These are phyloP conservation scores for Bostrychus sinensis DNA, from an alignment of 2,113 vertebrate species.

Conservation along the genomic window DNA sequence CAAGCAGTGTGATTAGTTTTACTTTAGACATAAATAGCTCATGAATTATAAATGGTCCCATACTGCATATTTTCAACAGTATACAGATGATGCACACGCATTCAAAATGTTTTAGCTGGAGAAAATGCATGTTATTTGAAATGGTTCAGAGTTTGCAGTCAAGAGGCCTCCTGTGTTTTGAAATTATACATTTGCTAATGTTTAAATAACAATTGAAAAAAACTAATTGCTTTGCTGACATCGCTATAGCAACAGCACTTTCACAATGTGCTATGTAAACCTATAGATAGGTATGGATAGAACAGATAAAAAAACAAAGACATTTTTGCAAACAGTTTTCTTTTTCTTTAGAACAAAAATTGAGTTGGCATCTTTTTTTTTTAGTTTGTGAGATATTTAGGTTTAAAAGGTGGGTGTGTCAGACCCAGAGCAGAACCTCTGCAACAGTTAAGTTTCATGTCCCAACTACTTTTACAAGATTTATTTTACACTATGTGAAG, in stretches of 20 bases:
- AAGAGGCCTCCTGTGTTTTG: conserved; percentile 21
- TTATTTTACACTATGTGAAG: too few species aligned
- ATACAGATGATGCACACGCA: conserved; percentile 25
- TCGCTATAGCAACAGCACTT: not conserved
- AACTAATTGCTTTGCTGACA: not conserved
- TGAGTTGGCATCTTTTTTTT: too few species aligned
- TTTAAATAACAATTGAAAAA: not conserved
- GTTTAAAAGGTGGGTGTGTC: too few species aligned
- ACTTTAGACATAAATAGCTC: conserved; percentile 1
- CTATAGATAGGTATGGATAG: too few species aligned
- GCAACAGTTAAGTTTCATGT: too few species aligned
- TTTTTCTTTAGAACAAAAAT: too few species aligned
- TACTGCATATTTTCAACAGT: conserved; percentile 17
- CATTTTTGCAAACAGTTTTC: too few species aligned
- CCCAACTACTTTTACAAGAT: too few species aligned
- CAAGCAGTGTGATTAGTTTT: conserved; percentile 15
- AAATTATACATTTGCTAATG: not conserved
- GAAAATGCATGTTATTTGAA: conserved; percentile 49
- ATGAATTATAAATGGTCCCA: conserved; percentile 12
- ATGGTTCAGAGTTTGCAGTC: conserved; percentile 16
- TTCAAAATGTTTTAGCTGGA: conserved; percentile 22
- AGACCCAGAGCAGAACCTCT: too few species aligned
- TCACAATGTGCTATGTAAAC: not conserved
- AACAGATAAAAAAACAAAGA: too few species aligned
- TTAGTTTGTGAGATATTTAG: too few species aligned